phyloP scores from a whole-genome alignment of 2,113 vertebrate genomes.

The Naja naja region DNA sequence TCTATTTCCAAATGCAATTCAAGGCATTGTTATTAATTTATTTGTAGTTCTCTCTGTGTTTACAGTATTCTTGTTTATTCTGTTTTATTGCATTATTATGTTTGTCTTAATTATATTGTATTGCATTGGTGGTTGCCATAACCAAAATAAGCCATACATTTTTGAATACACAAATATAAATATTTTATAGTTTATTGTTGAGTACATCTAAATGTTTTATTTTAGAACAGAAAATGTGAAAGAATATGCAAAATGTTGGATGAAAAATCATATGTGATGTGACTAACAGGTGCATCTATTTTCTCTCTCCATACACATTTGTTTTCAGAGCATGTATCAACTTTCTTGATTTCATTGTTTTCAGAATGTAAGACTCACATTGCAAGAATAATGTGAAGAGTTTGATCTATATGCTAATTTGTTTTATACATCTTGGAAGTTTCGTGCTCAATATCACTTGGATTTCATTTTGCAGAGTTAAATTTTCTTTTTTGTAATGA shows the following conservation, averaged over 20 bases:
- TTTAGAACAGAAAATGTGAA: not conserved
- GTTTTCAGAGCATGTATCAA: not conserved
- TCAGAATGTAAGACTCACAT: not conserved
- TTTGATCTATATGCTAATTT: not conserved
- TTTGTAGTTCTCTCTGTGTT: not conserved
- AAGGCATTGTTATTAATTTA: not conserved
- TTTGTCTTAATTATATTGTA: not conserved
- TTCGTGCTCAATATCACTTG: not conserved
- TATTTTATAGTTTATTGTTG: not conserved
- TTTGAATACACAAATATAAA: not conserved
- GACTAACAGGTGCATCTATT: not conserved
- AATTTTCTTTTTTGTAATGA: not conserved
- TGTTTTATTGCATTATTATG: not conserved
- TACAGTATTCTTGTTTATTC: not conserved
- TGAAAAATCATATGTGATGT: not conserved
- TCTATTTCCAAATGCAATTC: not conserved
- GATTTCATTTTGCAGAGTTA: not conserved
- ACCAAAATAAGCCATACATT: not conserved
- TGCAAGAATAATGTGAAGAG: not conserved
- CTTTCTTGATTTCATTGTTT: not conserved
- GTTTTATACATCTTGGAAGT: not conserved
- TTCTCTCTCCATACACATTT: not conserved
- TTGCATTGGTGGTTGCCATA: not conserved
- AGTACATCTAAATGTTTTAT: not conserved
- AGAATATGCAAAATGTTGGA: not conserved